Percentiles rank a stretch among this genome's conserved stretches.
Conservation (phyloP, 2,113 vertebrate species). For the Laterallus jamaicensis region DNA sequence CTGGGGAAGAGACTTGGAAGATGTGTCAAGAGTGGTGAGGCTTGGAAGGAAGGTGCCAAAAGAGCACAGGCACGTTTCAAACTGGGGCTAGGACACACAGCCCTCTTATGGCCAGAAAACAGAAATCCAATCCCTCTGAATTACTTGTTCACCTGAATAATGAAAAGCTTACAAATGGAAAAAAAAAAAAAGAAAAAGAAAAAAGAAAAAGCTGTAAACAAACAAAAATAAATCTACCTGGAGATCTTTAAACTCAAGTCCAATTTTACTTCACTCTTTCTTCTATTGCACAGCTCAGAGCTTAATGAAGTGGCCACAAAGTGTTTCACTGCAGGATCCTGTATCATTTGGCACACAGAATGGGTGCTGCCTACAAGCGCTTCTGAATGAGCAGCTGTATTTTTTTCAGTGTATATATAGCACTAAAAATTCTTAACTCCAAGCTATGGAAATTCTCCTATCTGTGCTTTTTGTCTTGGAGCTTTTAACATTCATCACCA, state of each 20-base stretch:
- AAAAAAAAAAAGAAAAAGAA: too few relatives aligned
- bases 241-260: not conserved
- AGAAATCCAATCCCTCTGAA: not conserved
- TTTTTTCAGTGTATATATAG: not conserved
- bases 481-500: slow-evolving; percentile 2
- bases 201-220: not conserved
- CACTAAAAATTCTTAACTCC: not conserved
- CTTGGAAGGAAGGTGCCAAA: not conserved
- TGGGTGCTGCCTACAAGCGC: not conserved
- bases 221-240: not conserved
- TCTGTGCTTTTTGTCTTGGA: not conserved
- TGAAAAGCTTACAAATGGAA: not conserved
- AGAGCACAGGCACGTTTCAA: not conserved
- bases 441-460: not conserved
- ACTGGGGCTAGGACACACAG: not conserved
- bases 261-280: not conserved
- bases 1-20: not conserved
- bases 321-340: not conserved
- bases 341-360: not conserved
- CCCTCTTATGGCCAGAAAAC: not conserved
- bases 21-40: not conserved
- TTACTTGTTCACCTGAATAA: not conserved
- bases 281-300: not conserved
- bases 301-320: not conserved
- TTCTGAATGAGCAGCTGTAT: not conserved